Conservation (phyloP, 1,140 invertebrate genomes). For the Brachionus asplanchnoidis region DNA sequence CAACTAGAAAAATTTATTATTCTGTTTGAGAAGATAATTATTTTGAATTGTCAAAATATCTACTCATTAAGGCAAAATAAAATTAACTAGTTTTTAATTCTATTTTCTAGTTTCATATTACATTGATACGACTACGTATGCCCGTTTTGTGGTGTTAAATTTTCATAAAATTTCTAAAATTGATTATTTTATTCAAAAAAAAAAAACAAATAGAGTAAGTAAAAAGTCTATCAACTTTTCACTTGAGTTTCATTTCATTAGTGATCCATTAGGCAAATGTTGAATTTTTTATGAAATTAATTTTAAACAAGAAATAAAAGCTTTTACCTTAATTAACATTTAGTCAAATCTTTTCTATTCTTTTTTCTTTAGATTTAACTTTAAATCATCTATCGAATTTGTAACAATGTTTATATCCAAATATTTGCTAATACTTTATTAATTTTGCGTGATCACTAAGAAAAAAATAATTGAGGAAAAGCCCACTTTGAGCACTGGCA, state of each 20-base stretch:
- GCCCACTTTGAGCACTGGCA: neutral
- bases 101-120: neutral
- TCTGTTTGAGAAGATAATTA: neutral
- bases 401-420: neutral
- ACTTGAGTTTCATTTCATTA: neutral
- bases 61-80: neutral
- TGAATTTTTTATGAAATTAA: neutral
- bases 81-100: neutral
- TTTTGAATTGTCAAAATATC: neutral
- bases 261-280: neutral
- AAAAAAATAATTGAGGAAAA: neutral
- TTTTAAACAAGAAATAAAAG: neutral
- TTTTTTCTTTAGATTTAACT: slow-evolving; percentile 12
- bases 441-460: neutral
- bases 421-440: neutral
- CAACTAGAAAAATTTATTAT: neutral
- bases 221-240: neutral
- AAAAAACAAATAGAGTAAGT: too few relatives aligned
- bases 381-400: neutral
- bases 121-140: neutral
- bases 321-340: neutral
- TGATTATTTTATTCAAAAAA: neutral
- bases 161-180: neutral
- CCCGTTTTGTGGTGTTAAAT: neutral
- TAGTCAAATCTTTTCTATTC: neutral